Evolutionary conservation across 2,797 vertebrate genomes (phyloP).

Genomic region (Lagodon rhomboides): DNA sequence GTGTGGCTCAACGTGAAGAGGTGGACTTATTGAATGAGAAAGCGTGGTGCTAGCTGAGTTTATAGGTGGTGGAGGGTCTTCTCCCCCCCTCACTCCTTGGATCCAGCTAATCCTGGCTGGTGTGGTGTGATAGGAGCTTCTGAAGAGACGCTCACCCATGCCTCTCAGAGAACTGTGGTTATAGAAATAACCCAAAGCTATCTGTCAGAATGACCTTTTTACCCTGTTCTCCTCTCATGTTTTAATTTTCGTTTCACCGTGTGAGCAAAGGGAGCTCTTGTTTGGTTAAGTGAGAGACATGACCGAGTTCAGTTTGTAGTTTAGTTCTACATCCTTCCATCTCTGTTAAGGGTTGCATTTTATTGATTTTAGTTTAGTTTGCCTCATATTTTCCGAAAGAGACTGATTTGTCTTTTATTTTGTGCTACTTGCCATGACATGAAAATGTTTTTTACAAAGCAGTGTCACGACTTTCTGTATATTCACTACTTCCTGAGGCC

Average conservation of each 20-base stretch:
- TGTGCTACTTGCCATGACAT: neutral
- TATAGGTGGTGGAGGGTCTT: conserved; percentile 25
- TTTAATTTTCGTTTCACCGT: neutral
- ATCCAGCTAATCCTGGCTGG: conserved; percentile 49
- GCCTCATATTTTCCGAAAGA: neutral
- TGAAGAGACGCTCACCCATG: conserved; percentile 20
- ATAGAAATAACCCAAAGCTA: conserved; percentile 33
- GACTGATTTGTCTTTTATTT: neutral
- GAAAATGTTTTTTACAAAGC: neutral
- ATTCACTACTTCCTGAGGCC: neutral
- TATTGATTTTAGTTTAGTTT: neutral
- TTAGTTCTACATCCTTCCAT: conserved; percentile 8
- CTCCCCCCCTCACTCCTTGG: conserved; percentile 11
- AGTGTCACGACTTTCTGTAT: neutral
- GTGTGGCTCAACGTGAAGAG: neutral
- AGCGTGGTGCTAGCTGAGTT: neutral
- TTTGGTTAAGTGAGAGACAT: neutral
- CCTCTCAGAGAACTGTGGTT: conserved; percentile 37
- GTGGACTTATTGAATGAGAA: neutral
- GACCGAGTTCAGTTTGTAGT: neutral
- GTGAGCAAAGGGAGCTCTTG: neutral
- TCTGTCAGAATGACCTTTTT: conserved; percentile 35
- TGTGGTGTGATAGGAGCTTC: conserved; percentile 45
- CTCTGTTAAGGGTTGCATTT: neutral
- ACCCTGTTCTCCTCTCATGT: conserved; percentile 11